phyloP scores from a whole-genome alignment of 2,888 invertebrate species.

The Graphium colonna region DNA sequence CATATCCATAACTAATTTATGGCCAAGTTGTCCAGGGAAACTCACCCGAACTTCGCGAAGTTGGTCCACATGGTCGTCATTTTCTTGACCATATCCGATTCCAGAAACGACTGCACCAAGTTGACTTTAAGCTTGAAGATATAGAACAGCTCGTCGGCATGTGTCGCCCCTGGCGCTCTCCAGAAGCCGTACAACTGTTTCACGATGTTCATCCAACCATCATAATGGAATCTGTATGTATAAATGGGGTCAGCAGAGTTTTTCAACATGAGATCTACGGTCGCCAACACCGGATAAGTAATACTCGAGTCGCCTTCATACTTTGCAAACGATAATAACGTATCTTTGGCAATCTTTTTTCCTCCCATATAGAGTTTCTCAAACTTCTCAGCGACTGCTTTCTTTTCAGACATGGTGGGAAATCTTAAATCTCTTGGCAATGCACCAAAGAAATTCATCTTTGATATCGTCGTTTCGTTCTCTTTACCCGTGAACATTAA shows the following conservation, averaged over 20 bases:
- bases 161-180: conserved; percentile 57
- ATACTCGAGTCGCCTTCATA: conserved; percentile 63
- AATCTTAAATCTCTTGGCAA: conserved; percentile 59
- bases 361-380: conserved; percentile 61
- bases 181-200: conserved; percentile 49
- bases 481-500: conserved; percentile 65
- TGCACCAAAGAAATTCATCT: conserved; percentile 49
- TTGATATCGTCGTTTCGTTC: conserved; percentile 54
- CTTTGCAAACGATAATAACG: conserved; percentile 48
- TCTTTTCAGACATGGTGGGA: conserved; percentile 41
- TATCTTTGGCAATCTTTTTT: conserved; percentile 56
- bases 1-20: too few species aligned
- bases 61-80: conserved; percentile 65
- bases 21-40: conserved; percentile 2
- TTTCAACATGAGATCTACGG: conserved; percentile 47
- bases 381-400: conserved; percentile 42
- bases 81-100: conserved; percentile 45
- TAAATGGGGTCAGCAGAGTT: conserved; percentile 46
- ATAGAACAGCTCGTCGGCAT: conserved; percentile 71
- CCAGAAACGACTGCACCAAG: conserved; percentile 40
- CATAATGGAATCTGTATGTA: conserved; percentile 55
- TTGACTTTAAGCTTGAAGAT: conserved; percentile 52
- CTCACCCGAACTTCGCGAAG: conserved; percentile 66
- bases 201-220: conserved; percentile 60
- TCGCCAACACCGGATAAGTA: conserved; percentile 50